Evolutionary conservation across 2,888 invertebrate genomes (phyloP).

Genomic region (Acanthacorydalis orientalis): DNA sequence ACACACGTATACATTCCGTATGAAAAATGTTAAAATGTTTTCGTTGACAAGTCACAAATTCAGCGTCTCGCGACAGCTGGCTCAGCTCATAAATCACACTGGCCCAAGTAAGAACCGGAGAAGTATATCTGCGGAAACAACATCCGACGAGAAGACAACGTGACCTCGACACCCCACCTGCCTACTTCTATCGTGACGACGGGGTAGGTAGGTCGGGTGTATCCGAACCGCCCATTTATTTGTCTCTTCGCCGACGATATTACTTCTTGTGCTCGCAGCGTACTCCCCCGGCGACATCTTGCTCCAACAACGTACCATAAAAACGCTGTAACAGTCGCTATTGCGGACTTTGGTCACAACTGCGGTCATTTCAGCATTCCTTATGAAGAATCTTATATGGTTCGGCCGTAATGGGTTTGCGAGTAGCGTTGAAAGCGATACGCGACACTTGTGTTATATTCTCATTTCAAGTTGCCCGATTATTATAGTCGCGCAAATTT

Average conservation of each 20-base stretch:
- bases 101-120: too few relatives aligned
- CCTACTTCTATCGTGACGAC: constrained; percentile 6
- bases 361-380: constrained; percentile 12
- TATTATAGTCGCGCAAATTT: too few relatives aligned
- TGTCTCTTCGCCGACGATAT: constrained; percentile 17
- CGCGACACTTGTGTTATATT: too few relatives aligned
- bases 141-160: constrained; percentile 9
- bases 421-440: too few relatives aligned
- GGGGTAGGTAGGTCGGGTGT: constrained; percentile 11
- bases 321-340: constrained; percentile 16
- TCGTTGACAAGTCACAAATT: constrained; percentile 5
- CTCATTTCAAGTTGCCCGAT: too few relatives aligned
- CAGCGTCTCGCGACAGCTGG: constrained; percentile 3
- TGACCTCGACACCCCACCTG: constrained; percentile 7
- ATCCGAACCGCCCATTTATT: constrained; percentile 14
- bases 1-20: background rate
- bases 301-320: constrained; percentile 9
- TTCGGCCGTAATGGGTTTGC: too few relatives aligned
- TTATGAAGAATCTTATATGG: too few relatives aligned
- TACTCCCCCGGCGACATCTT: constrained; percentile 7
- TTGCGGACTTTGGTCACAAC: constrained; percentile 14
- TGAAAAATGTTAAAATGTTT: constrained; percentile 1
- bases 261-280: constrained; percentile 13
- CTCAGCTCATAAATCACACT: constrained; percentile 1
- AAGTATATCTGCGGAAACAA: constrained; percentile 1